phyloP scores from a whole-genome alignment of 2,113 vertebrate genomes.

The Centrocercus urophasianus region DNA sequence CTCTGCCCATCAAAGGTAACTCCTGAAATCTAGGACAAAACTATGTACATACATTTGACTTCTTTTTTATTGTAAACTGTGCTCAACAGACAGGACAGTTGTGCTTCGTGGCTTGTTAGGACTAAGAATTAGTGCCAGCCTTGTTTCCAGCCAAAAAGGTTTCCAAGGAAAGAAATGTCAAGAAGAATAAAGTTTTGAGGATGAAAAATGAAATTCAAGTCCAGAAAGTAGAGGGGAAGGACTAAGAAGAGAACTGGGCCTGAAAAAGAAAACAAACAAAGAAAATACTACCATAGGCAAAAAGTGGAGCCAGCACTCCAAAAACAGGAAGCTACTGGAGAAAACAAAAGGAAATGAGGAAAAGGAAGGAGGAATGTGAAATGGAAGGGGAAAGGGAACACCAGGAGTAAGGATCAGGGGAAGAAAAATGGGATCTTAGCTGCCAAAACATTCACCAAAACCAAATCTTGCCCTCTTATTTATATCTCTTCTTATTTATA shows the following conservation, averaged over 20 bases:
- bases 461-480: not conserved
- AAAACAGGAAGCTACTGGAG: not conserved
- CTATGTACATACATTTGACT: not conserved
- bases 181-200: not conserved
- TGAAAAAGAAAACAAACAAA: not conserved
- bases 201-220: not conserved
- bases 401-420: not conserved
- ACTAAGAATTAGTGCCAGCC: not conserved
- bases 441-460: not conserved
- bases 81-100: not conserved
- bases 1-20: not conserved
- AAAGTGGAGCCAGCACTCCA: not conserved
- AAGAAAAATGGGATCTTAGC: not conserved
- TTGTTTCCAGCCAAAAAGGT: not conserved
- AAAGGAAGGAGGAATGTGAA: not conserved
- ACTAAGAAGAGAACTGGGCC: not conserved
- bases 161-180: not conserved
- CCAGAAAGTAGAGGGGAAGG: not conserved
- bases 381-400: not conserved
- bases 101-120: accelerated
- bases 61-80: not conserved
- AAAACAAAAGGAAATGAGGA: not conserved
- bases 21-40: not conserved
- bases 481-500: not conserved
- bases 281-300: not conserved